These are phyloP conservation scores for Entomyzon cyanotis DNA, from an alignment of 2,113 vertebrate genomes.

Conservation along the genomic window DNA sequence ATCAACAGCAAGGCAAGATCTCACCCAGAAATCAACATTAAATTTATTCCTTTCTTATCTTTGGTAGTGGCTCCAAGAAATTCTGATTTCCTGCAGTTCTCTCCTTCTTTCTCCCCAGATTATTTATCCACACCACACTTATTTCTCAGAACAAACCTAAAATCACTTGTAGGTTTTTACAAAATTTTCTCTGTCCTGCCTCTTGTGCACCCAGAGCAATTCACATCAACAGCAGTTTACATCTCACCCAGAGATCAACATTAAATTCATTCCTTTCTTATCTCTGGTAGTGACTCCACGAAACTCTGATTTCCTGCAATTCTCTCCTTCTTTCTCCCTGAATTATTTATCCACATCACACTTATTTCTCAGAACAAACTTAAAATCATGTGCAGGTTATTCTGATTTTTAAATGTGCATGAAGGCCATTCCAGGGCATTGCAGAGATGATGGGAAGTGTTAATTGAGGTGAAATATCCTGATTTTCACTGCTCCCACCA, in stretches of 20 bases:
- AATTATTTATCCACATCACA: rapidly evolving
- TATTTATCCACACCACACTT: rapidly evolving
- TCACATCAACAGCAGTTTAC: too few species aligned
- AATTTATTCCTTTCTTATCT: neutral
- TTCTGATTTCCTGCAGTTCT: rapidly evolving
- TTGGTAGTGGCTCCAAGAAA: neutral
- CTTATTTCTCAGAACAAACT: neutral
- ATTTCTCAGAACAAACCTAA: neutral
- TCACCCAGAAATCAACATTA: neutral
- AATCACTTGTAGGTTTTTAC: neutral
- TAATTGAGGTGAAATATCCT: neutral
- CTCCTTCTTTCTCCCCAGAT: neutral
- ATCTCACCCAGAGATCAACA: neutral
- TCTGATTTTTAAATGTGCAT: neutral
- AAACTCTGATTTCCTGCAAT: neutral
- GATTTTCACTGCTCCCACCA: neutral
- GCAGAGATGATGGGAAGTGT: rapidly evolving
- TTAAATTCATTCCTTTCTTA: neutral
- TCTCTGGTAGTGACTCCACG: neutral
- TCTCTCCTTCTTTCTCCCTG: neutral
- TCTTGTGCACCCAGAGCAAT: neutral
- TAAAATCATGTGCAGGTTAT: neutral
- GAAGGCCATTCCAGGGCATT: too few species aligned
- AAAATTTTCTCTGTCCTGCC: neutral
- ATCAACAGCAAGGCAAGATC: neutral